Base-by-base conservation (phyloP, 2,113 vertebrate species). In the Dissostichus mawsoni region DNA sequence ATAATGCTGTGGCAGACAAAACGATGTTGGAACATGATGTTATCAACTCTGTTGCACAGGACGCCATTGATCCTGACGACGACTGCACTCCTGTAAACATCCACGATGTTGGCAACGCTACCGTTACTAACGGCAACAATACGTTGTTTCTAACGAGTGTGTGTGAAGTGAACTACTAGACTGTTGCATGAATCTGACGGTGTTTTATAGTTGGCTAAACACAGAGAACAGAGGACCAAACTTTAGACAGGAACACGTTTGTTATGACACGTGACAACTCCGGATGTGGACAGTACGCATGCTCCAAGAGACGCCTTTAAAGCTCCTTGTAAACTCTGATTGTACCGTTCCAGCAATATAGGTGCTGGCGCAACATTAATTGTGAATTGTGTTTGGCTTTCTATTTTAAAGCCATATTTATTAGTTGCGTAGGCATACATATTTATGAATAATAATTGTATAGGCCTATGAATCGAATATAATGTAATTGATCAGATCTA, bases 181-280 rank as follows among this genome's bases (percentile, higher is more conserved):
- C n/a, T 45, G 18, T 3, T 23, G 5, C 14, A 25, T 8, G 4
- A 12, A 13, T 52, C 8, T 55, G 11, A 1, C 10, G 11, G 1
- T 56, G 4, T 14, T 29, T 36, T 0, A 47, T 50, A 44, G 45
- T 58, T n/a, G 10, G n/a, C 12, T 20, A 13, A 45, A 50, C 45
- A 29, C 6, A 62, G 13, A 68, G 11, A 8, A 47, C 9, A 16
- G 2, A 33, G 18, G 0, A 44, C 0, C 7, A 74, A 83, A 87
- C 55, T 78, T 78, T 2, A 14, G 1, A n/a, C 33, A 55, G 11
- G 12, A 75, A 69, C 45, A 81, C 14, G 16, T 69, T 91, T 92
- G 87, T 93, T 93, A 85, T 64, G 78, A 88, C 89, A 93, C 59
- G 90, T 91, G 91, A 92, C 64, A n/a, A 48, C 1, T 5, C 36